Conservation (phyloP, 2,113 vertebrate genomes). For the Herpetotheres cachinnans region DNA sequence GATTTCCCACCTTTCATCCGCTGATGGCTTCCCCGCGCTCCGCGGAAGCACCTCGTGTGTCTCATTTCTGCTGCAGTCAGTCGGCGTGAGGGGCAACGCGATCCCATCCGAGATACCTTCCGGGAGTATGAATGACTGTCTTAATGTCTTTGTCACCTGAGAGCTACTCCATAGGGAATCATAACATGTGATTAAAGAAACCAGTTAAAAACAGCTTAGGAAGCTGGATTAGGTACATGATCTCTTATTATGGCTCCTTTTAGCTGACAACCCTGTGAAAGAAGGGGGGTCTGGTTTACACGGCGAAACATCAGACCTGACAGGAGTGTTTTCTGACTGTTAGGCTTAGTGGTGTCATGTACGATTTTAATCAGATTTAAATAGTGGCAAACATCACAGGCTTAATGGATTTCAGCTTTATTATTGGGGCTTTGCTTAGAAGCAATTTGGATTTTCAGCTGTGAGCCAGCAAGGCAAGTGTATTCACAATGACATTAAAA, state of each 20-base stretch:
- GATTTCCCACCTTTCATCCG: neutral
- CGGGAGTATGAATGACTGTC: neutral
- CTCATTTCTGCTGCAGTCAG: neutral
- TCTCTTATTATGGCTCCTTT: conserved; percentile 33
- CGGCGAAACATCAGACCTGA: neutral
- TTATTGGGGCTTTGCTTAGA: conserved; percentile 55
- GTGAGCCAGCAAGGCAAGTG: neutral
- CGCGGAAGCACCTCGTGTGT: neutral
- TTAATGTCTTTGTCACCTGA: conserved; percentile 25
- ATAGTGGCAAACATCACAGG: conserved; percentile 57
- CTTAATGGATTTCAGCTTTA: conserved; percentile 67
- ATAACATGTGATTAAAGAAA: conserved; percentile 34
- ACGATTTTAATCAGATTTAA: conserved; percentile 63
- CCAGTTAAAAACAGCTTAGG: conserved; percentile 44
- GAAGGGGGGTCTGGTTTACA: conserved; percentile 46
- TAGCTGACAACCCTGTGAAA: conserved; percentile 1
- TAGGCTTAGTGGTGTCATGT: conserved; percentile 54
- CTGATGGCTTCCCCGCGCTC: neutral
- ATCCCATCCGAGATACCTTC: neutral
- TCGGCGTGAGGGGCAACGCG: accelerated
- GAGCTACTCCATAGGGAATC: neutral
- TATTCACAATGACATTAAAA: neutral
- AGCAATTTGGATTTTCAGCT: conserved; percentile 60
- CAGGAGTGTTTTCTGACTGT: conserved; percentile 46
- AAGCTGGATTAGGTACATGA: conserved; percentile 50